Evolutionary conservation across 2,888 invertebrate genomes (phyloP), one percentile per base, ranked within the genome.

Genomic region (Noctuana brunneofusca): DNA sequence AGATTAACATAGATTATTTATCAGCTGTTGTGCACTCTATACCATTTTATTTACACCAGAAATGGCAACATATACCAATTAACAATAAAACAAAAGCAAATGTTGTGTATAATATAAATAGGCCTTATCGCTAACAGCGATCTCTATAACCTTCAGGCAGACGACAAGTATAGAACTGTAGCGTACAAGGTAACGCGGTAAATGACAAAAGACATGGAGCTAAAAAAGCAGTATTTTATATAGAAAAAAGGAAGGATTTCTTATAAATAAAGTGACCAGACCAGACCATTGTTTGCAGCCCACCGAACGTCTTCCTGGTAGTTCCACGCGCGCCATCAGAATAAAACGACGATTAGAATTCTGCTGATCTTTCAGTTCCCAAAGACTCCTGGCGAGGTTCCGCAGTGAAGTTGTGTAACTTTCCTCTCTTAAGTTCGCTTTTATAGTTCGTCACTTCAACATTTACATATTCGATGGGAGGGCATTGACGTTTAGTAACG

Each of bases 281-380:
- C n/a, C n/a, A n/a, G n/a, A n/a, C n/a, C 12, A 32, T 12, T 11
- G 32, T 32, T 12, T 12, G 12, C 32, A 12, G 12, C 12, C 32
- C 32, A 32, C 32, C 12, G 12, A 32, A 3, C 32, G 32, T 32
- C 9, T 14, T 12, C 3, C 2, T 12, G 11, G 41, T 16, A 41
- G 5, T 54, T 54, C 9, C 50, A 30, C 54, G 54, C 22, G 20
- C 54, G 54, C 59, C 52, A 59, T 59, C 59, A 43, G 59, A 53
- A 59, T 59, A 59, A 59, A 59, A 53, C 59, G 20, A 6, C 59
- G 53, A 59, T 58, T 58, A 58, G 50, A 58, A 58, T 58, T 50
- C 58, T 30, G 58, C 58, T 52, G 50, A 58, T 58, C 58, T 30
- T 11, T n/a, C 58, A 58, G 27, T 58, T 52, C 24, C 30, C 22